A percentile compares a stretch with the other conserved stretches of the same genome.
phyloP scores from a whole-genome alignment of 2,113 vertebrate species.

The Peromyscus polionotus region DNA sequence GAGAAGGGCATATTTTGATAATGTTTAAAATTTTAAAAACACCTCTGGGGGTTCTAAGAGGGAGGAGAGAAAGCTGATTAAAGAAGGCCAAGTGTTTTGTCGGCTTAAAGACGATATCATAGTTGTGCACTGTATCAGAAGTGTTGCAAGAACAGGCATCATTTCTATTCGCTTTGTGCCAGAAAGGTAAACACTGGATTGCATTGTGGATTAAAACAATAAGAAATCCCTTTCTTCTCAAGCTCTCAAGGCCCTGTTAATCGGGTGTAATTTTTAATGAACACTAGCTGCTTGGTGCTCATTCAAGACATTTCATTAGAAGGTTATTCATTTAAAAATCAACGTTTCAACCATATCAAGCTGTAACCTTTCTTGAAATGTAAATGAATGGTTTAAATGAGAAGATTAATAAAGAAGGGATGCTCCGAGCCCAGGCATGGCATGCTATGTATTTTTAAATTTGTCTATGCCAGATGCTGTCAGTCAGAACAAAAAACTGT shows the following conservation, averaged over 20 bases:
- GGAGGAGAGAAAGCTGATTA: conserved; percentile 78
- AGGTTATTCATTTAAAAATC: conserved; percentile 90
- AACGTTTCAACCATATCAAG: conserved; percentile 89
- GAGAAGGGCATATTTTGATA: conserved; percentile 60
- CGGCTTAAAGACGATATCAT: conserved; percentile 79
- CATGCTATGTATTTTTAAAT: conserved; percentile 93
- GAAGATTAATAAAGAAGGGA: conserved; percentile 92
- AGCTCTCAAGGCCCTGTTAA: conserved; percentile 88
- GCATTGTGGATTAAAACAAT: conserved; percentile 86
- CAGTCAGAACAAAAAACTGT: conserved; percentile 96
- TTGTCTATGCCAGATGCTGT: conserved; percentile 97
- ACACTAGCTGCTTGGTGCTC: conserved; percentile 87
- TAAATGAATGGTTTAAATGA: conserved; percentile 91
- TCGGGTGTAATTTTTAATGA: conserved; percentile 90
- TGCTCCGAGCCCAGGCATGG: conserved; percentile 91
- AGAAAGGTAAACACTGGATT: conserved; percentile 78
- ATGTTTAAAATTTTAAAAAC: conserved; percentile 54
- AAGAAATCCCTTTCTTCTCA: conserved; percentile 82
- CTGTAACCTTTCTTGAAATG: conserved; percentile 91
- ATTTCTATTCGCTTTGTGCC: conserved; percentile 81
- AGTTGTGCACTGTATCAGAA: conserved; percentile 79
- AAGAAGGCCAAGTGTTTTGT: conserved; percentile 85
- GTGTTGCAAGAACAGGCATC: conserved; percentile 81
- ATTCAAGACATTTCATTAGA: conserved; percentile 90
- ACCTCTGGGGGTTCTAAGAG: conserved; percentile 49